These are phyloP conservation scores for Agriopis marginaria DNA, from an alignment of 2,888 invertebrate species.

Conservation along the genomic window DNA sequence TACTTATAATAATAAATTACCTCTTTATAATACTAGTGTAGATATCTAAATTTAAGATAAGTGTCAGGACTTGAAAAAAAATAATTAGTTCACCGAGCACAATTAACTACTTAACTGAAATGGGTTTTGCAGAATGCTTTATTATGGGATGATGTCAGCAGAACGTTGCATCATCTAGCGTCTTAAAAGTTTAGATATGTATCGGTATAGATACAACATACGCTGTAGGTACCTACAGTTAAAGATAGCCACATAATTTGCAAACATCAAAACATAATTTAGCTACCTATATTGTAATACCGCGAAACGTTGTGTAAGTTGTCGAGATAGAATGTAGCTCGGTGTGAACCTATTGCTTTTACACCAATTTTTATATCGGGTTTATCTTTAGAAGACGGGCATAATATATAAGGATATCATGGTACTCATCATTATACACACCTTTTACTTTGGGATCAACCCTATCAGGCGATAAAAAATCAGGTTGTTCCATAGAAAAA, in stretches of 20 bases:
- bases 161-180: slow-evolving; percentile 60
- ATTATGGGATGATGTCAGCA: slow-evolving; percentile 63
- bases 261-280: not conserved
- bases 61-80: slow-evolving; percentile 56
- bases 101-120: slow-evolving; percentile 49
- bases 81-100: slow-evolving; percentile 39
- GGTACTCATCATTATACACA: too few relatives aligned
- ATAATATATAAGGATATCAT: too few relatives aligned
- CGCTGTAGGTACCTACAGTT: not conserved
- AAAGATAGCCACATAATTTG: not conserved
- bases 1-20: too few relatives aligned
- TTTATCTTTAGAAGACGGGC: too few relatives aligned
- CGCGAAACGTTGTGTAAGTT: not conserved
- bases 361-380: too few relatives aligned
- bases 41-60: too few relatives aligned
- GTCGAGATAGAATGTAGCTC: not conserved
- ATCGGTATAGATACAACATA: not conserved
- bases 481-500: too few relatives aligned
- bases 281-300: not conserved
- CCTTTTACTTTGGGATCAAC: too few relatives aligned
- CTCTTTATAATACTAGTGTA: too few relatives aligned
- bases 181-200: slow-evolving; percentile 31
- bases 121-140: slow-evolving; percentile 62
- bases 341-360: not conserved
- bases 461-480: too few relatives aligned